These are phyloP conservation scores for Hirudinaria manillensis DNA, from an alignment of 2,888 invertebrate genomes.

Conservation along the genomic window DNA sequence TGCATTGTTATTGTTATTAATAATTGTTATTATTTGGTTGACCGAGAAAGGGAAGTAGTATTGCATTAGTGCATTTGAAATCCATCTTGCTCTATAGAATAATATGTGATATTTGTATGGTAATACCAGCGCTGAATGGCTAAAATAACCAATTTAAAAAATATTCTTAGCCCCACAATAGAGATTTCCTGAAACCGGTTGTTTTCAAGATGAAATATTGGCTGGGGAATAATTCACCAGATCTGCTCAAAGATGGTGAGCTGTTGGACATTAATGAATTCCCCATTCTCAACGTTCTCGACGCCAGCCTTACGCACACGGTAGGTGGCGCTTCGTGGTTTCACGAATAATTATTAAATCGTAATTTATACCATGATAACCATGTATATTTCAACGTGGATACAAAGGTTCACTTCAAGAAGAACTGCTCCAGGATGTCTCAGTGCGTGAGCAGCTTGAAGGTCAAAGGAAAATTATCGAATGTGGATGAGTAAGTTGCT, in stretches of 20 bases:
- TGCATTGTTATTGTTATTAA: too few relatives aligned
- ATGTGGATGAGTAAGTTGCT: slow-evolving; percentile 14
- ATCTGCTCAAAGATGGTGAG: background rate
- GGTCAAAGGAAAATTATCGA: background rate
- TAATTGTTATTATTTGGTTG: too few relatives aligned
- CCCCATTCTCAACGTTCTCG: slow-evolving; percentile 20
- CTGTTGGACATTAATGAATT: slow-evolving; percentile 7
- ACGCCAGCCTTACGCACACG: background rate
- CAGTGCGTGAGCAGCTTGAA: slow-evolving; percentile 27
- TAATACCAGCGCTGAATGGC: too few relatives aligned
- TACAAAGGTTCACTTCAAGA: slow-evolving; percentile 28
- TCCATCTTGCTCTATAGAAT: too few relatives aligned
- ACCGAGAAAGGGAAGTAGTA: too few relatives aligned
- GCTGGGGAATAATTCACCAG: background rate
- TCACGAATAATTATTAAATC: background rate
- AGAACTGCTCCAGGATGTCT: slow-evolving; percentile 20
- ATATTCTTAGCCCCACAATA: slow-evolving; percentile 1
- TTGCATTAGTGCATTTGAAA: too few relatives aligned
- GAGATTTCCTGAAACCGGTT: slow-evolving; percentile 22
- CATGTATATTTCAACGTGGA: background rate
- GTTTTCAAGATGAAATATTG: slow-evolving; percentile 16
- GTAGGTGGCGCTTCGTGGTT: slow-evolving; percentile 2
- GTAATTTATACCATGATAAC: background rate
- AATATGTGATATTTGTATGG: too few relatives aligned
- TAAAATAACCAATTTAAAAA: too few relatives aligned